Conservation (phyloP, 2,113 vertebrate genomes). For the Melanostigma gelatinosum region DNA sequence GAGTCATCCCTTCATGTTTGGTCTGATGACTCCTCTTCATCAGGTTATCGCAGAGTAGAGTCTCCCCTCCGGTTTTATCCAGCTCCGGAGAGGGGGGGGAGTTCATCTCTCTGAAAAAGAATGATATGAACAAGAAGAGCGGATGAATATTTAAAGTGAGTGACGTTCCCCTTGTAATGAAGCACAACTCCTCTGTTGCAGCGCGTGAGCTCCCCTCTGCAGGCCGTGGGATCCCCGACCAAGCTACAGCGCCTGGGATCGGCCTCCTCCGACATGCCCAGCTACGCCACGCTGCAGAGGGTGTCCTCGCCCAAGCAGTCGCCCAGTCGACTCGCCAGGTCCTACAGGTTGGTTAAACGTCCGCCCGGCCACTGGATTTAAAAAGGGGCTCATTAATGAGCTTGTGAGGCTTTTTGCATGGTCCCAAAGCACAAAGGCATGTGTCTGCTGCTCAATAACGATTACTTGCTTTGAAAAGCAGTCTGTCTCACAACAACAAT, state of each 20-base stretch:
- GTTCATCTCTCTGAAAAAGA: slow-evolving; percentile 57
- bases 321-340: slow-evolving; percentile 95
- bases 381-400: background rate
- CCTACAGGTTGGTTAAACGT: slow-evolving; percentile 85
- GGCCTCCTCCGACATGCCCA: slow-evolving; percentile 90
- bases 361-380: background rate
- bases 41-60: slow-evolving; percentile 46
- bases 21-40: slow-evolving; percentile 62
- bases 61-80: slow-evolving; percentile 41
- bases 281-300: slow-evolving; percentile 91
- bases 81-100: slow-evolving; percentile 12
- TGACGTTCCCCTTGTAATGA: slow-evolving; percentile 47
- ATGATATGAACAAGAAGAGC: slow-evolving; percentile 46
- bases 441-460: slow-evolving; percentile 27
- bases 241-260: slow-evolving; percentile 94
- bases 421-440: background rate
- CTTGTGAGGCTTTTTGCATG: background rate
- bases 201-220: slow-evolving; percentile 92
- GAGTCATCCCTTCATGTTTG: slow-evolving; percentile 50
- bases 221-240: slow-evolving; percentile 90
- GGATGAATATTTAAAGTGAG: slow-evolving; percentile 60
- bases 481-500: slow-evolving; percentile 2
- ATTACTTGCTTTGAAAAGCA: slow-evolving; percentile 8
- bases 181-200: slow-evolving; percentile 69
- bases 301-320: slow-evolving; percentile 95